Evolutionary conservation across 2,888 invertebrate species (phyloP).

Genomic region (Germaria angustata): DNA sequence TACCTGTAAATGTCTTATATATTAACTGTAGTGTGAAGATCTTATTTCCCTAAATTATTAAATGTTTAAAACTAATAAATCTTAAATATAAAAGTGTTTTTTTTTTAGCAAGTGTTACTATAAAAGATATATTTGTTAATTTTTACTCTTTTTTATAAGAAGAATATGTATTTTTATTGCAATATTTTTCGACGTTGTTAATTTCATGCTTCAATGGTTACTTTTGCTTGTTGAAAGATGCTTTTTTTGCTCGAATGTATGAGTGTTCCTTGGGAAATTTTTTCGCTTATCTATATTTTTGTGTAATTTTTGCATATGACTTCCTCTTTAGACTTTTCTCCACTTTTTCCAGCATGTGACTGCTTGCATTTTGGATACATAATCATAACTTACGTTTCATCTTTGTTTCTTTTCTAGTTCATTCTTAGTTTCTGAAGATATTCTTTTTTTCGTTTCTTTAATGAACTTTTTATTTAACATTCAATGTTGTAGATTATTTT

Average conservation of each 20-base stretch:
- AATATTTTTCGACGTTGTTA: constrained; percentile 74
- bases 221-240: constrained; percentile 69
- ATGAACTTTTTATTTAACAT: constrained; percentile 64
- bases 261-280: not conserved
- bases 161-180: constrained; percentile 36
- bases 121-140: not conserved
- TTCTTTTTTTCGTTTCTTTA: constrained; percentile 45
- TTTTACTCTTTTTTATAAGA: not conserved
- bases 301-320: constrained; percentile 49
- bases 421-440: not conserved
- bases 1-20: too few species aligned
- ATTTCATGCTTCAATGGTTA: constrained; percentile 77
- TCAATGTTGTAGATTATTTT: constrained; percentile 39
- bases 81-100: too few species aligned
- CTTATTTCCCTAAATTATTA: too few species aligned
- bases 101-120: not conserved
- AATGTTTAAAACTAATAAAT: too few species aligned
- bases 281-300: not conserved
- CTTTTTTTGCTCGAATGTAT: not conserved
- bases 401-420: constrained; percentile 33
- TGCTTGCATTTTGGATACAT: constrained; percentile 44
- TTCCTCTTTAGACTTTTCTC: constrained; percentile 19
- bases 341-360: constrained; percentile 37
- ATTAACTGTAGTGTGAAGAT: too few species aligned
- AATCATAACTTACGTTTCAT: constrained; percentile 65